Evolutionary conservation across 2,797 vertebrate species (phyloP).

Genomic region (Sphenopsis melanotis): DNA sequence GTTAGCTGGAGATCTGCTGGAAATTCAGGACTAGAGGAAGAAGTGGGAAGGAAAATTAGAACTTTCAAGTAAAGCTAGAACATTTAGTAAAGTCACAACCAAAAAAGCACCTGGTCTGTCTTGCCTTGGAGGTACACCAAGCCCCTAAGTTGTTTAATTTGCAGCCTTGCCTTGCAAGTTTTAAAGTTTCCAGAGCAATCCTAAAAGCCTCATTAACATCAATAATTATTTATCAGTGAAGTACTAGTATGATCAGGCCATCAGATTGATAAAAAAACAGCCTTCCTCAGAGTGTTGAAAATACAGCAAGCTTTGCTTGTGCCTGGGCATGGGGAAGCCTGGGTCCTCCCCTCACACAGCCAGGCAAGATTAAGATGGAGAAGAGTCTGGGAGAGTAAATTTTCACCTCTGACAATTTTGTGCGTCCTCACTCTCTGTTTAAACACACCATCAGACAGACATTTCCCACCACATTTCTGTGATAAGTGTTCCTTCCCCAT

Average conservation of each 20-base stretch:
- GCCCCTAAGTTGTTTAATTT: background rate
- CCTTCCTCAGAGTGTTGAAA: background rate
- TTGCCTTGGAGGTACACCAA: background rate
- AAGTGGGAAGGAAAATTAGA: background rate
- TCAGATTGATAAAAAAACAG: background rate
- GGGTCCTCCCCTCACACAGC: background rate
- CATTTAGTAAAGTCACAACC: background rate
- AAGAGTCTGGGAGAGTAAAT: background rate
- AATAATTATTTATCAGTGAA: slow-evolving; percentile 4
- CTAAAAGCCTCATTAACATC: slow-evolving; percentile 17
- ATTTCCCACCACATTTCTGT: background rate
- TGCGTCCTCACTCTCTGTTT: background rate
- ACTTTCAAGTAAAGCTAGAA: background rate
- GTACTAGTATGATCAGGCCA: background rate
- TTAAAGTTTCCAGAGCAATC: background rate
- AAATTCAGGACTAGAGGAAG: background rate
- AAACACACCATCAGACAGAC: background rate
- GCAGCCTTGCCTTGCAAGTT: background rate
- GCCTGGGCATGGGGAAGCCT: background rate
- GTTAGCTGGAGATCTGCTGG: background rate
- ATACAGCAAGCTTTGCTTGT: slow-evolving; percentile 24
- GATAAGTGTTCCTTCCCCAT: background rate
- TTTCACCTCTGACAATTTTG: background rate
- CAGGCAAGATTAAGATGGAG: background rate
- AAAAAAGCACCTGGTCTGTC: background rate